Conservation (phyloP, 2,888 invertebrate genomes). For the Sericinus montela region DNA sequence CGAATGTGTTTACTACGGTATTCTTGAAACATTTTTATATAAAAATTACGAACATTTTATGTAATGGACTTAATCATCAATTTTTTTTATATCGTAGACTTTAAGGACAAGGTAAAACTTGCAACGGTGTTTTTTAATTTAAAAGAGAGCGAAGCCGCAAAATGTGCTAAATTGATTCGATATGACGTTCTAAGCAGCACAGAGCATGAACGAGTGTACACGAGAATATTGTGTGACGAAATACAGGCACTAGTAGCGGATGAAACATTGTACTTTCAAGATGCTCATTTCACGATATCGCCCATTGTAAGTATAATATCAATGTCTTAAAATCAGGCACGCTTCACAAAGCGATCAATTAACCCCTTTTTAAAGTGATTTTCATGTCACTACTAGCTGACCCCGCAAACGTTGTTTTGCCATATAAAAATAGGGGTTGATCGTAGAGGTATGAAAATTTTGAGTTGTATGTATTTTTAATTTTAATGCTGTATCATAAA, state of each 20-base stretch:
- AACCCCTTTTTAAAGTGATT: too few relatives aligned
- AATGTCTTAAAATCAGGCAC: too few relatives aligned
- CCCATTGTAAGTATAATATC: conserved; percentile 65
- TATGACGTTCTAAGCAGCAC: conserved; percentile 63
- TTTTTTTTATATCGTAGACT: conserved; percentile 40
- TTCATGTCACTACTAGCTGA: too few relatives aligned
- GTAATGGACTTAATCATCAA: background rate
- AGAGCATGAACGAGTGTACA: conserved; percentile 64
- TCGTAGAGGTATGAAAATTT: too few relatives aligned
- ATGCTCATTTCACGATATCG: conserved; percentile 69
- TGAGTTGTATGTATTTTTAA: too few relatives aligned
- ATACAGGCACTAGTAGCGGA: conserved; percentile 63
- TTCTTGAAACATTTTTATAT: background rate
- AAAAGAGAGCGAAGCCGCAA: conserved; percentile 53
- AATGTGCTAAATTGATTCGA: conserved; percentile 52
- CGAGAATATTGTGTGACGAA: conserved; percentile 66
- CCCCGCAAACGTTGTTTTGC: too few relatives aligned
- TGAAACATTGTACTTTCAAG: conserved; percentile 51
- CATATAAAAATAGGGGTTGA: too few relatives aligned
- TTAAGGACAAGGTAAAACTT: conserved; percentile 62
- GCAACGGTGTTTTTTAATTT: conserved; percentile 54
- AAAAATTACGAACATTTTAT: background rate
- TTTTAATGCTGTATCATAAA: too few relatives aligned
- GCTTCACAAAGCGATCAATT: too few relatives aligned
- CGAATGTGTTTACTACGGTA: conserved; percentile 57